These are phyloP conservation scores for Sebastes minor DNA, from an alignment of 2,797 vertebrate genomes.

Conservation along the genomic window DNA sequence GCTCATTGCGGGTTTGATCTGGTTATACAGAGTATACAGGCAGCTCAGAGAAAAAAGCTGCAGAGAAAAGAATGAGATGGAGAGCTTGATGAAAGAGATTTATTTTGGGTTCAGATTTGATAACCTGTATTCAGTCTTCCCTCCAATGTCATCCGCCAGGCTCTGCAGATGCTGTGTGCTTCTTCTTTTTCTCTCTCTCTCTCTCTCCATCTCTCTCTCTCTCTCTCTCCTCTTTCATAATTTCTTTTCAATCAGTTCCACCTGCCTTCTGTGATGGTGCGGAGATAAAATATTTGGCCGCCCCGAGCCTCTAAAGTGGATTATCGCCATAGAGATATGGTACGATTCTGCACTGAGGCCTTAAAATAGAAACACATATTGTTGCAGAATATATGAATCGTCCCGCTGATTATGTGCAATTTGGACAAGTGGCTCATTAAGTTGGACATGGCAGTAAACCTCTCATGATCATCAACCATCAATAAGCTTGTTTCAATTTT, in stretches of 20 bases:
- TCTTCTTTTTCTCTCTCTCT: not conserved
- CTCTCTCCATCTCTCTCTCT: not conserved
- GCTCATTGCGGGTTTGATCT: constrained; percentile 55
- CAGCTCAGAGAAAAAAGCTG: constrained; percentile 41
- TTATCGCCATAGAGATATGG: constrained; percentile 65
- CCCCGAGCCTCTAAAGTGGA: constrained; percentile 56
- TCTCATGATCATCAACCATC: not conserved
- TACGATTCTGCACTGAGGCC: constrained; percentile 39
- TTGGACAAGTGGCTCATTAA: not conserved
- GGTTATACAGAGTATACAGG: constrained; percentile 52
- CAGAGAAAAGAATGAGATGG: constrained; percentile 53
- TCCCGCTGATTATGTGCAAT: not conserved
- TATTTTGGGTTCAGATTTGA: constrained; percentile 79
- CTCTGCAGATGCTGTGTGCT: constrained; percentile 65
- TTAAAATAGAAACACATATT: constrained; percentile 34
- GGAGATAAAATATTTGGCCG: constrained; percentile 66
- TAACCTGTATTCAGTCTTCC: constrained; percentile 76
- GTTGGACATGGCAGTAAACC: not conserved
- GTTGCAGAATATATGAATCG: not conserved
- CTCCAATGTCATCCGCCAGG: constrained; percentile 58
- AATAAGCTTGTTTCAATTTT: not conserved
- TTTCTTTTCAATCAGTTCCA: constrained; percentile 82
- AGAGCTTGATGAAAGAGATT: constrained; percentile 78
- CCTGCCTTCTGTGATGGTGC: constrained; percentile 69
- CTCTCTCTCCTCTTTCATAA: constrained; percentile 66